Percentiles rank a stretch among this genome's conserved stretches.
These are phyloP conservation scores for Geopemphigus sp. DNA, from an alignment of 1,140 invertebrate genomes.

Conservation along the genomic window DNA sequence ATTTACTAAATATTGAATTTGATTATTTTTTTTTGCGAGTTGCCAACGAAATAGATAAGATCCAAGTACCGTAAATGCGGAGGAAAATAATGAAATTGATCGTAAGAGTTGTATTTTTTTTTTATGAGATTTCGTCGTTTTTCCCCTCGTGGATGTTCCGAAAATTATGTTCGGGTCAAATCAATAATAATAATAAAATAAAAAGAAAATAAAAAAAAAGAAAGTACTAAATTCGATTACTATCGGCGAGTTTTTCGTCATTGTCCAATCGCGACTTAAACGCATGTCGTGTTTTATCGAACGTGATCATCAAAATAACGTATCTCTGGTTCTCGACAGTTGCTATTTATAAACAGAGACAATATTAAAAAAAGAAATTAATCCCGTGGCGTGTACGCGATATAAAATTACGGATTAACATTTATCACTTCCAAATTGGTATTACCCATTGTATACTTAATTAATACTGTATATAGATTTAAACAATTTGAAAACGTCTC, in stretches of 20 bases:
- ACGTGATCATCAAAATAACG: too few relatives aligned
- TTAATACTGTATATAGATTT: too few relatives aligned
- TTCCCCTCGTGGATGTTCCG: not conserved
- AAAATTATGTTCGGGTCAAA: conserved; percentile 26
- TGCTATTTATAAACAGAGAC: too few relatives aligned
- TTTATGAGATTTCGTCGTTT: not conserved
- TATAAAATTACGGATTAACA: too few relatives aligned
- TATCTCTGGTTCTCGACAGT: too few relatives aligned
- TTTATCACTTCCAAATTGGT: too few relatives aligned
- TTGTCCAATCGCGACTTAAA: too few relatives aligned
- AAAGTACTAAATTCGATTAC: not conserved
- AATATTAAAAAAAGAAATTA: too few relatives aligned
- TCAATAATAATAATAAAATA: not conserved
- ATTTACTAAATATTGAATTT: not conserved
- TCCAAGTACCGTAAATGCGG: not conserved
- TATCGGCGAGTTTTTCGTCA: not conserved
- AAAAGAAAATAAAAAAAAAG: not conserved
- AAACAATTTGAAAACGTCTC: too few relatives aligned
- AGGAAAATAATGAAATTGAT: not conserved
- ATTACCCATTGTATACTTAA: too few relatives aligned
- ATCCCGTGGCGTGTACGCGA: too few relatives aligned
- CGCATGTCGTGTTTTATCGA: too few relatives aligned
- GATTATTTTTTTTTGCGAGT: not conserved
- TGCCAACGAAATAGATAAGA: not conserved
- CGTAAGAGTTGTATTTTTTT: conserved; percentile 8